Percentiles rank a stretch among this genome's conserved stretches.
Evolutionary conservation across 1,140 invertebrate genomes (phyloP).

Genomic region (Cepaea nemoralis): DNA sequence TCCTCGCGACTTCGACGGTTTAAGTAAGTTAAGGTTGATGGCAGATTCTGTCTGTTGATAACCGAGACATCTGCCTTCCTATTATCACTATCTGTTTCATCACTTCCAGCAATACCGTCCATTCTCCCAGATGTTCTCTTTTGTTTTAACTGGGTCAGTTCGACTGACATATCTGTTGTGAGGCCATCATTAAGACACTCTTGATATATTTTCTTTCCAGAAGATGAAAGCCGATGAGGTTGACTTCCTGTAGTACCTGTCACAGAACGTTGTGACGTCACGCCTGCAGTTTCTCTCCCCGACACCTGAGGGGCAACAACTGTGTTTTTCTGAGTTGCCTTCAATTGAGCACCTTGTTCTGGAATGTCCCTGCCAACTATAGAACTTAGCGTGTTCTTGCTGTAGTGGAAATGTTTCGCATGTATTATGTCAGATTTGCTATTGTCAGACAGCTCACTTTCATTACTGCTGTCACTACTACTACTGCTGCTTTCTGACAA

Average conservation of each 20-base stretch:
- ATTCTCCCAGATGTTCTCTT: neutral
- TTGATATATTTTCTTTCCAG: neutral
- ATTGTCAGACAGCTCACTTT: neutral
- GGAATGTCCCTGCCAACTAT: no score
- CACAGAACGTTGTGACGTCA: neutral
- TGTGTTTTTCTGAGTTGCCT: no score
- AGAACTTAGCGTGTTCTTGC: neutral
- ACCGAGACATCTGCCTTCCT: conserved; percentile 36
- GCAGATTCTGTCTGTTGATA: conserved; percentile 33
- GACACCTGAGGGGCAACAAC: no score
- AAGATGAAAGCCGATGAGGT: neutral
- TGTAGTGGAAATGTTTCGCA: neutral
- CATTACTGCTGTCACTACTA: neutral
- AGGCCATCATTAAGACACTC: neutral
- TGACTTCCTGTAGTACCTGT: neutral
- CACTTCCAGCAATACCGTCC: neutral
- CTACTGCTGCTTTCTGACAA: conserved; percentile 36
- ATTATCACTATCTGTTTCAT: conserved; percentile 21
- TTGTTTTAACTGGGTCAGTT: neutral
- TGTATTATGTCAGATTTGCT: neutral
- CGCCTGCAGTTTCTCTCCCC: neutral
- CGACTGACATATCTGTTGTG: neutral
- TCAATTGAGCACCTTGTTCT: no score
- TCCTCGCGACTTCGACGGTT: conserved; percentile 29
- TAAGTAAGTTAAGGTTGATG: conserved; percentile 24